Base-by-base conservation (phyloP, 2,888 invertebrate species). In the Polyommatus iphigenia region DNA sequence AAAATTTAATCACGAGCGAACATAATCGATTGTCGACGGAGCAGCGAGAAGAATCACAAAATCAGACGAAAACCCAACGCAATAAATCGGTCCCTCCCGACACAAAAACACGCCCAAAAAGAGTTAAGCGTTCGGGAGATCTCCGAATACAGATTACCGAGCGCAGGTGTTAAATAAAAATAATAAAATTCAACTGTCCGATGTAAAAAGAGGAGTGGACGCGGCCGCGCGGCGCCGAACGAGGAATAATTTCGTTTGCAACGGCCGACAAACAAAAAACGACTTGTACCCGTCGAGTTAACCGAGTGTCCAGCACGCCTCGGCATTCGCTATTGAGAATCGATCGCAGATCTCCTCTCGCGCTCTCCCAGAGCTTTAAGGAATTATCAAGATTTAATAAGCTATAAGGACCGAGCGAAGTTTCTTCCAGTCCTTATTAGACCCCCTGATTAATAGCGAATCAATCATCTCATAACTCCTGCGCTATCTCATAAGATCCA, bases 141-240 rank as follows among this genome's bases (percentile, higher is more conserved):
- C 91, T 91, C 90, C 89, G 90, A 90, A 91, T 89, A 92, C 92
- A 91, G 93, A 94, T 94, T 93, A 91, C 91, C 84, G 90, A 88
- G 89, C 89, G 93, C 93, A 93, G 93, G 93, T 94, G 93, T 94
- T 94, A 94, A 93, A 93, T 91, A 92, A 93, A 94, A 94, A 94
- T 93, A 94, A 94, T 92, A 93, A 93, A 93, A 90, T 90, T 87
- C 85, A 87, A 91, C 88, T 87, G 89, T 87, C 85, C 87, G 87
- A 86, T 79, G 84, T 87, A 93, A 93, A 93, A 93, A 92, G 91
- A 93, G 77, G 89, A 93, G 88, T 87, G 80, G 82, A 84, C 82
- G 87, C 91, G 91, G 90, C 91, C 89, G 92, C 87, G 87, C 92
- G 93, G 92, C 93, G 93, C 92, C 93, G 90, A 85, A 87, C 88